phyloP scores from a whole-genome alignment of 2,113 vertebrate species.

The Holacanthus passer region DNA sequence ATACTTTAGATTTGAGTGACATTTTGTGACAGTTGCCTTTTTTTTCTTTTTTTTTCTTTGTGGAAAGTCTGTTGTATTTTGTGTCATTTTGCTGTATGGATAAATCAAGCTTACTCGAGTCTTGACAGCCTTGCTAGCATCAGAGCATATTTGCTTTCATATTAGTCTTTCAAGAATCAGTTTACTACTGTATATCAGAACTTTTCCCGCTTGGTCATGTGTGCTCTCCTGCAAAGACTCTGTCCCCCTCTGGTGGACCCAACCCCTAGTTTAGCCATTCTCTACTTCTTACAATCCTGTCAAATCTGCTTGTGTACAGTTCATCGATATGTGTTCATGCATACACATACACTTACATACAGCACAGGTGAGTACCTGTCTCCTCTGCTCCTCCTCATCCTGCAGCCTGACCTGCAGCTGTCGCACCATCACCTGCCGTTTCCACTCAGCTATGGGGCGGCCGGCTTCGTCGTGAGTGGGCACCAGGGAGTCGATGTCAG shows the following conservation, averaged over 20 bases:
- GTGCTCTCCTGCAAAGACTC: background rate
- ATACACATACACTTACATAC: background rate
- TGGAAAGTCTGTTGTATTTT: background rate
- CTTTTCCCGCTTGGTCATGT: too few species aligned
- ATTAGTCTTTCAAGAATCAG: background rate
- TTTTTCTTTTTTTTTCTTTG: background rate
- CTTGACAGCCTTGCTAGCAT: background rate
- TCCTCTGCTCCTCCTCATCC: constrained; percentile 76
- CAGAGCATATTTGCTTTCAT: background rate
- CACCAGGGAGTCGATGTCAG: constrained; percentile 90
- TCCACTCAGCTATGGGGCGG: constrained; percentile 93
- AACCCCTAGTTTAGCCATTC: background rate
- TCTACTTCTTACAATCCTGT: background rate
- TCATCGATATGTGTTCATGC: background rate
- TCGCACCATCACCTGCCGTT: constrained; percentile 95
- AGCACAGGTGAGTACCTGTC: constrained; percentile 80
- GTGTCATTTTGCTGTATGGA: background rate
- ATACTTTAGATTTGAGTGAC: background rate
- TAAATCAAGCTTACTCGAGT: background rate
- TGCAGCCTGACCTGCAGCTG: constrained; percentile 88
- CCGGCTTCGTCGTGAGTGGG: constrained; percentile 91
- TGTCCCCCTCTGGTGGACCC: background rate
- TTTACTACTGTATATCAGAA: too few species aligned
- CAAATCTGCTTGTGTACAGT: background rate
- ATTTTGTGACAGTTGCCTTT: background rate